These are phyloP conservation scores for Cinara cedri DNA, from an alignment of 2,888 invertebrate genomes.

Conservation along the genomic window DNA sequence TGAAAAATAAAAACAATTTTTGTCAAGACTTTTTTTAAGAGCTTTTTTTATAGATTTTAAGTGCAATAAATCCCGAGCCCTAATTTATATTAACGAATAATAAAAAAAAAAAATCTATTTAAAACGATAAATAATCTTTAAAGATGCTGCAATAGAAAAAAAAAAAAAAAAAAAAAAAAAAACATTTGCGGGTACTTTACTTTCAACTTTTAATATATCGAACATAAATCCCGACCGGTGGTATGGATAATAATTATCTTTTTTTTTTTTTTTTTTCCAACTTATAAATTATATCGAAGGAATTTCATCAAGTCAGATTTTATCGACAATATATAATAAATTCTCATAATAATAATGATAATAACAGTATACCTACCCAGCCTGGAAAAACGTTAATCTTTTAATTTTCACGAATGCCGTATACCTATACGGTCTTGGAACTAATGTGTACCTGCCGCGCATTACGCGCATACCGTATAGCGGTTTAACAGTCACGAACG, in stretches of 20 bases:
- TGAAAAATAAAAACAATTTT: too few relatives aligned
- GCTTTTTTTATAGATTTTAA: too few relatives aligned
- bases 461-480: conserved; percentile 27
- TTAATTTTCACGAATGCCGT: conserved; percentile 28
- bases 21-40: too few relatives aligned
- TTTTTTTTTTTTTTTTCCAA: conserved; percentile 14
- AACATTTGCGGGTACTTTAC: too few relatives aligned
- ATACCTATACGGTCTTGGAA: conserved; percentile 19
- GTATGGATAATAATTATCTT: conserved; percentile 22
- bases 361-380: too few relatives aligned
- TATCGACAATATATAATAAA: not conserved
- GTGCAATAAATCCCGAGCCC: too few relatives aligned
- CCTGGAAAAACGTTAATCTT: conserved; percentile 31
- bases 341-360: conserved; percentile 31
- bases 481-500: conserved; percentile 20
- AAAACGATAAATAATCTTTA: too few relatives aligned
- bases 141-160: too few relatives aligned
- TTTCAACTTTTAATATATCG: conserved; percentile 20
- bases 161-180: too few relatives aligned
- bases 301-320: conserved; percentile 33
- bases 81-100: too few relatives aligned
- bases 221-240: not conserved
- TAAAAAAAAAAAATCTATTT: too few relatives aligned
- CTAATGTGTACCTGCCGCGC: conserved; percentile 24
- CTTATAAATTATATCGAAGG: not conserved